phyloP scores from a whole-genome alignment of 2,888 invertebrate species.

The Eucera pruinosa region DNA sequence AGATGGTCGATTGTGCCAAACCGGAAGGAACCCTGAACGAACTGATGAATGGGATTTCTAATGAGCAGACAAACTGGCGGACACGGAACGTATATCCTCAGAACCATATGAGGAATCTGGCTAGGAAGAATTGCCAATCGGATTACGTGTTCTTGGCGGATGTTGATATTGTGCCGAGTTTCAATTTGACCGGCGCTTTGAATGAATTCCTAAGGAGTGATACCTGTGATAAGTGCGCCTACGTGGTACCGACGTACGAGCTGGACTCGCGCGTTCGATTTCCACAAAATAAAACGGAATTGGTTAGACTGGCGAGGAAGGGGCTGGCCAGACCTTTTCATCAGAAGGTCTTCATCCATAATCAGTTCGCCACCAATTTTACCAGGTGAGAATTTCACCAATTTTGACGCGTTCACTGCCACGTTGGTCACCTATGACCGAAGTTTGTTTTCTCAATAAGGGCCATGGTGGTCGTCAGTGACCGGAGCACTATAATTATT shows the following conservation, averaged over 20 bases:
- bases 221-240: slow-evolving; percentile 90
- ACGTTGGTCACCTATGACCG: too few relatives aligned
- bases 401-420: too few relatives aligned
- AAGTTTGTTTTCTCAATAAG: too few relatives aligned
- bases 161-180: slow-evolving; percentile 94
- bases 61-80: slow-evolving; percentile 90
- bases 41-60: slow-evolving; percentile 87
- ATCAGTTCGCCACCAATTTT: slow-evolving; percentile 96
- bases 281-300: slow-evolving; percentile 92
- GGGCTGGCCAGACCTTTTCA: slow-evolving; percentile 95
- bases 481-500: too few relatives aligned
- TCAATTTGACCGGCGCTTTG: slow-evolving; percentile 89
- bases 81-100: slow-evolving; percentile 93
- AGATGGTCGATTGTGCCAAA: slow-evolving; percentile 87
- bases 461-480: too few relatives aligned
- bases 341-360: slow-evolving; percentile 95
- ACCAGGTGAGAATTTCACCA: slow-evolving; percentile 86
- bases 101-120: slow-evolving; percentile 94
- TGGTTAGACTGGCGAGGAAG: slow-evolving; percentile 90
- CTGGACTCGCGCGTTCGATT: slow-evolving; percentile 91
- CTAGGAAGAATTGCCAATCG: slow-evolving; percentile 93
- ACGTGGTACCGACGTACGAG: slow-evolving; percentile 96
- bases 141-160: slow-evolving; percentile 93
- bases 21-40: slow-evolving; percentile 88
- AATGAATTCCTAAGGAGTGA: slow-evolving; percentile 88